A percentile compares a stretch with the other conserved stretches of the same genome.
phyloP scores from a whole-genome alignment of 2,113 vertebrate species.

The Mionectes macconnelli region DNA sequence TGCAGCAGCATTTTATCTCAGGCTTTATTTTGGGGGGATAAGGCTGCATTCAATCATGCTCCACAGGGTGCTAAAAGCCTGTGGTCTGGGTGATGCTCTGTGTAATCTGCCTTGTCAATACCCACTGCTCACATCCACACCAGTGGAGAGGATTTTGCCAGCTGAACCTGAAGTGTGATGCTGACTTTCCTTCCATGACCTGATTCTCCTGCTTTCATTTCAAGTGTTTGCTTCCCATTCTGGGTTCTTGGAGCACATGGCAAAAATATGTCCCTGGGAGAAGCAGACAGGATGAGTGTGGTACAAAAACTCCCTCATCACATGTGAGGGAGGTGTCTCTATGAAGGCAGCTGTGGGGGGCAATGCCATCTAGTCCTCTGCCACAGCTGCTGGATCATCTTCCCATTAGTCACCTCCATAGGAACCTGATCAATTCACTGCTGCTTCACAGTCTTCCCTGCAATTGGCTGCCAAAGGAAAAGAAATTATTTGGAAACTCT shows the following conservation, averaged over 20 bases:
- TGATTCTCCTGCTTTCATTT: neutral
- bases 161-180: neutral
- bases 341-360: neutral
- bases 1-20: neutral
- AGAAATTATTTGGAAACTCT: neutral
- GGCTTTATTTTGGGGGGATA: slow-evolving; percentile 17
- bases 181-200: neutral
- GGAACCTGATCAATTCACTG: slow-evolving; percentile 15
- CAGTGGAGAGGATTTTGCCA: slow-evolving; percentile 12
- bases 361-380: neutral
- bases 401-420: neutral
- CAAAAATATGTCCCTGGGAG: neutral
- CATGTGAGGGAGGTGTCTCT: neutral
- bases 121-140: neutral
- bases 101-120: slow-evolving; percentile 40
- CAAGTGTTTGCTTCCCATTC: neutral
- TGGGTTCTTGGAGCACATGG: neutral
- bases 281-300: rapidly evolving
- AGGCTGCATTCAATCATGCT: neutral
- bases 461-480: neutral
- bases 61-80: slow-evolving; percentile 33
- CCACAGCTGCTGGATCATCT: neutral
- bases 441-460: neutral
- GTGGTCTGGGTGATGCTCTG: neutral
- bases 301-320: neutral